Base-by-base conservation (phyloP, 1,140 invertebrate genomes). In the Philopotamus ludificatus region DNA sequence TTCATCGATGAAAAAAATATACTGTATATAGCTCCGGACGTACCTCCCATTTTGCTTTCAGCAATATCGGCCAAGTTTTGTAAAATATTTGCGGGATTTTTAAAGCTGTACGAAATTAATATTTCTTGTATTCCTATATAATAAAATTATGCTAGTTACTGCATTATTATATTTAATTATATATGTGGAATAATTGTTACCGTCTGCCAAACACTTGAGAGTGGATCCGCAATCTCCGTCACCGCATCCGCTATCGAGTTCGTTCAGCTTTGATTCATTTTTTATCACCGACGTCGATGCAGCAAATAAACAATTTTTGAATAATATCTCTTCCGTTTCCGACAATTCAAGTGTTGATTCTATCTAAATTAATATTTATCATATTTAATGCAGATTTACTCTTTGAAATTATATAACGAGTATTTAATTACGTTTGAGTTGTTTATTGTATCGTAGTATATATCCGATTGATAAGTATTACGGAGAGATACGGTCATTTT, bases 151-250 rank as follows among this genome's bases (percentile, higher is more conserved):
- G n/a, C n/a, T n/a, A n/a, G n/a, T n/a, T n/a, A n/a, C 7, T 8
- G 15, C 8, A 47, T 47, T 9, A n/a, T 47, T 23, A 8, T 26
- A 23, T 54, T 23, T 42, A 58, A 58, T 22, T n/a, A 23, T 34
- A 34, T 12, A 34, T 34, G 12, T 34, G 28, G n/a, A 49, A 3
- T 34, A 55, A 55, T 55, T 16, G 28, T 67, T 74, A 83, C 85
- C 84, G 71, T 84, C 74, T 8, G 85, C 86, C 44, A 91, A 85
- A 55, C 82, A 79, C 47, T 81, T 81, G 10, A 92, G 74, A 0
- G 91, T 93, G 0, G 84, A 83, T 2, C 92, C 92, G 75, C 89
- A 91, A 72, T 94, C 92, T 0, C 90, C 90, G 74, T 94, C 92
- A 1, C 92, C 92, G 73, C 88, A 87, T 3, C 85, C 85, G 0